Conservation (phyloP, 2,888 invertebrate genomes). For the Serripes groenlandicus region DNA sequence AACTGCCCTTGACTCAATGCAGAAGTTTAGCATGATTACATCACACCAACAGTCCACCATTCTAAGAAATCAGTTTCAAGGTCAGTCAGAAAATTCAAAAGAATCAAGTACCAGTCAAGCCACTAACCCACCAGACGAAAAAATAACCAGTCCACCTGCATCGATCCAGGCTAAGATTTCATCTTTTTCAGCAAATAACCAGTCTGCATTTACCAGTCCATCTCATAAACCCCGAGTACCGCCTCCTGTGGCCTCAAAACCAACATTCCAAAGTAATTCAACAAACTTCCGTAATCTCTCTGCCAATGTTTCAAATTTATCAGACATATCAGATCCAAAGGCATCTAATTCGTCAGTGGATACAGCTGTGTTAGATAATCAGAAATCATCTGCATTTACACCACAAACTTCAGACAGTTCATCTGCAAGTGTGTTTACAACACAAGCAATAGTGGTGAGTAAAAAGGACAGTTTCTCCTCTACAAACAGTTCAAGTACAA, state of each 20-base stretch:
- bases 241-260: slow-evolving; percentile 53
- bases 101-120: not conserved
- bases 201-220: slow-evolving; percentile 67
- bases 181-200: slow-evolving; percentile 30
- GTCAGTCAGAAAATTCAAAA: slow-evolving; percentile 15
- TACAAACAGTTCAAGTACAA: slow-evolving; percentile 61
- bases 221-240: slow-evolving; percentile 65
- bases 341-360: not conserved
- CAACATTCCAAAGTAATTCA: slow-evolving; percentile 62
- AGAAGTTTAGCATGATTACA: slow-evolving; percentile 74
- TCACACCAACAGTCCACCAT: slow-evolving; percentile 69
- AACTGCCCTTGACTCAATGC: slow-evolving; percentile 78
- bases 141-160: slow-evolving; percentile 9
- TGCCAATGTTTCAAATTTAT: slow-evolving; percentile 53
- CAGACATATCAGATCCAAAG: slow-evolving; percentile 10
- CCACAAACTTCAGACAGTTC: not conserved
- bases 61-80: slow-evolving; percentile 61
- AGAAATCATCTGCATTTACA: not conserved
- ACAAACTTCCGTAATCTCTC: slow-evolving; percentile 52
- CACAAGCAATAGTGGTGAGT: slow-evolving; percentile 57
- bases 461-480: slow-evolving; percentile 75
- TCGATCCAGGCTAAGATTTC: slow-evolving; percentile 56
- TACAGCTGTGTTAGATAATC: not conserved
- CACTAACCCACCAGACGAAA: not conserved
- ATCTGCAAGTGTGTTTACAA: slow-evolving; percentile 20